Evolutionary conservation across 2,113 vertebrate species (phyloP).

Genomic region (Fulmarus glacialis): DNA sequence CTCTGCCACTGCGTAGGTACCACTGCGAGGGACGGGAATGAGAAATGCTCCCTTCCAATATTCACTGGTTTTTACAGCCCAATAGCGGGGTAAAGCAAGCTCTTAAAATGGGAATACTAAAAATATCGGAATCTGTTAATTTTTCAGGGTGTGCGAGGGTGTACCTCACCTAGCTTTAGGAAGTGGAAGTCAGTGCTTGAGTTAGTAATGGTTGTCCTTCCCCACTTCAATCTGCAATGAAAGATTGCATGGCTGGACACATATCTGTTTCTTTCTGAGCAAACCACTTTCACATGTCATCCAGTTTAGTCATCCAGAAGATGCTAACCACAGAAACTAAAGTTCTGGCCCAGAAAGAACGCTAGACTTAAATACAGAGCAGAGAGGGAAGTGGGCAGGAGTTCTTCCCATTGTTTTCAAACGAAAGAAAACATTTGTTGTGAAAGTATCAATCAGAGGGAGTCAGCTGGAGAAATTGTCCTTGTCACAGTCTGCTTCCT

Average conservation of each 20-base stretch:
- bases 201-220: background rate
- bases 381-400: background rate
- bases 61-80: background rate
- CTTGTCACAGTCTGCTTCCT: background rate
- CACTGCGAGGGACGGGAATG: rapidly evolving
- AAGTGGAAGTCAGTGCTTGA: background rate
- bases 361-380: background rate
- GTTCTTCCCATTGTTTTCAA: background rate
- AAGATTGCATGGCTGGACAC: background rate
- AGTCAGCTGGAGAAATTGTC: background rate
- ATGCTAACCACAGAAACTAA: background rate
- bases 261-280: background rate
- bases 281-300: background rate
- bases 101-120: background rate
- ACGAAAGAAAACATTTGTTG: background rate
- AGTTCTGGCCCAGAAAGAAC: background rate
- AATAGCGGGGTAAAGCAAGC: background rate
- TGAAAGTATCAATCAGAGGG: background rate
- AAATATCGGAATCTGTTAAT: background rate
- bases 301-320: background rate
- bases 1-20: rapidly evolving
- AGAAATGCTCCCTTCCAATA: background rate
- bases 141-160: background rate
- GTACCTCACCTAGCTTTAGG: background rate
- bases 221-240: background rate